Percentiles rank a stretch among this genome's conserved stretches.
Conservation (phyloP, 2,888 invertebrate species). For the Drosophila austrosaltans region DNA sequence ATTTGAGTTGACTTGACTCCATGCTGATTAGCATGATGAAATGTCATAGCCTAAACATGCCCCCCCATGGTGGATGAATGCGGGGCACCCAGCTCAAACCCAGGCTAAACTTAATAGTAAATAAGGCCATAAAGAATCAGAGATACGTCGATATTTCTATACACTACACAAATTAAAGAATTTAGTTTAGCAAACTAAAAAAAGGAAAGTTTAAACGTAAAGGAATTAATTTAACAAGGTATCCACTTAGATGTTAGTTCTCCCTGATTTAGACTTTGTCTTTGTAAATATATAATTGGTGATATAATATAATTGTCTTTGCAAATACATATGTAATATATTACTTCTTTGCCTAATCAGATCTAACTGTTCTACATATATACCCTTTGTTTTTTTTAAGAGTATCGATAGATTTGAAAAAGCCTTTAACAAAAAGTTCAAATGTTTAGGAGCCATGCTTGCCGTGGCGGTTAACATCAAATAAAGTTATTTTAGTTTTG, state of each 20-base stretch:
- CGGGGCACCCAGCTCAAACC: neutral
- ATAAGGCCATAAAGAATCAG: slow-evolving; percentile 18
- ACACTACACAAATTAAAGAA: slow-evolving; percentile 15
- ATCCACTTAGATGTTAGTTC: too few relatives aligned
- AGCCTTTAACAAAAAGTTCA: slow-evolving; percentile 62
- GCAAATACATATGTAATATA: too few relatives aligned
- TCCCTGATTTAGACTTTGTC: too few relatives aligned
- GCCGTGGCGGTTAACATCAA: slow-evolving; percentile 68
- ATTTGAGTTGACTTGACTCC: slow-evolving; percentile 39
- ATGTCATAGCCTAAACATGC: slow-evolving; percentile 63
- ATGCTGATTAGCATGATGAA: slow-evolving; percentile 75
- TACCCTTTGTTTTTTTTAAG: too few relatives aligned
- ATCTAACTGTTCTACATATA: too few relatives aligned
- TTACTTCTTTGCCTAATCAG: too few relatives aligned
- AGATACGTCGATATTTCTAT: slow-evolving; percentile 33
- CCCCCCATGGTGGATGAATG: slow-evolving; percentile 33
- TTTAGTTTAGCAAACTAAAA: too few relatives aligned
- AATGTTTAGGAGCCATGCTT: slow-evolving; percentile 48
- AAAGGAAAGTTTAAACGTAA: too few relatives aligned
- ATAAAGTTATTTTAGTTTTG: slow-evolving; percentile 63
- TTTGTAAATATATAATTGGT: too few relatives aligned
- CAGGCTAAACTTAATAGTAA: slow-evolving; percentile 13
- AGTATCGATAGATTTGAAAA: too few relatives aligned
- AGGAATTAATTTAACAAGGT: too few relatives aligned
- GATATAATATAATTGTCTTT: too few relatives aligned